Base-by-base conservation (phyloP, 2,888 invertebrate genomes). In the Scrobipalpa costella region DNA sequence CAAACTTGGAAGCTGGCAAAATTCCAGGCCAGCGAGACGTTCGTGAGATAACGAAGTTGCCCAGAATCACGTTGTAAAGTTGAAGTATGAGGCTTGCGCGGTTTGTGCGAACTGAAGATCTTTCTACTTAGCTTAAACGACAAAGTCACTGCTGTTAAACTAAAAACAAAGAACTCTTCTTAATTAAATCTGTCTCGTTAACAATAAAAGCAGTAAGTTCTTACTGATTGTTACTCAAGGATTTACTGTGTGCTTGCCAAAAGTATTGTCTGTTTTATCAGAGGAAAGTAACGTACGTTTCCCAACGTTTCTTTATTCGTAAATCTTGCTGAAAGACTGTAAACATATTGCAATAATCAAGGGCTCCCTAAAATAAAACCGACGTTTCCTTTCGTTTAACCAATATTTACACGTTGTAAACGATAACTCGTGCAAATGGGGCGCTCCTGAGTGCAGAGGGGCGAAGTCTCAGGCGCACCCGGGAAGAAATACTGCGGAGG, bases 391-490 rank as follows among this genome's bases (percentile, higher is more conserved):
- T 73, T 68, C 71, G 64, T 71, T 72, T 71, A 73, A 77, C 74
- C 78, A 83, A 84, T 85, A 85, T 85, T 87, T 86, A 86, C 86
- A 85, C 75, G 79, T 80, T 81, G 83, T 85, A 80, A 82, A 76
- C 81, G 81, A 80, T 82, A 81, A 81, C 73, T 78, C 73, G 71
- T 71, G 50, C 47, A 61, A 69, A 68, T 69, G 69, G 62, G 69
- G 68, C 72, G 76, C 76, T 69, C 70, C 63, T 59, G 73, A 75
- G 17, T 40, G 73, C 68, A 73, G 70, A 68, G 52, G 52, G 52
- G 13, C 19, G 17, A 52, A 13, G 19, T 27, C 17, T 15, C 80
- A 74, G 81, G 78, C 81, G 81, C 80, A 84, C 79, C 83, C 80
- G 73, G 73, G 72, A 67, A 65, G 64, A 70, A 67, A 70, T 73